These are phyloP conservation scores for Drosophila rellima DNA, from an alignment of 2,888 invertebrate genomes.

Conservation along the genomic window DNA sequence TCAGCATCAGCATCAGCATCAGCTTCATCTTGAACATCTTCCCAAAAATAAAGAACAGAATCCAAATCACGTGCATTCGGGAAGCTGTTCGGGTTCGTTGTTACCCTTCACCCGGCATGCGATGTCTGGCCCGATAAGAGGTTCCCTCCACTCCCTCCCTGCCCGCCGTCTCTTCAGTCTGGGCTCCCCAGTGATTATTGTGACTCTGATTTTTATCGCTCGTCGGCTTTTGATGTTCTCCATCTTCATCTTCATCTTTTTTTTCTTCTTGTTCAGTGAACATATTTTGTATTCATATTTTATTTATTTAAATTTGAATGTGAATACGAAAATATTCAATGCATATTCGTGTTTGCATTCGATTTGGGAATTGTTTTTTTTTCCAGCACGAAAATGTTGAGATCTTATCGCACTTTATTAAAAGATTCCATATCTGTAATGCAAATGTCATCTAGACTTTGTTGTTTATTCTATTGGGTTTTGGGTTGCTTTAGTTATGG, in stretches of 20 bases:
- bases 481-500: constrained; percentile 9
- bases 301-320: constrained; percentile 75
- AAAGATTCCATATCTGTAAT: constrained; percentile 49
- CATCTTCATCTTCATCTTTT: constrained; percentile 1
- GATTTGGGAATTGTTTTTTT: constrained; percentile 68
- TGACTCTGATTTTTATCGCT: constrained; percentile 70
- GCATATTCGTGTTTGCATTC: constrained; percentile 68
- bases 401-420: constrained; percentile 74
- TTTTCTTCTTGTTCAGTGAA: constrained; percentile 20
- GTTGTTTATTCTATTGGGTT: constrained; percentile 43
- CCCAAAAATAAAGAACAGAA: constrained; percentile 18
- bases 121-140: constrained; percentile 49
- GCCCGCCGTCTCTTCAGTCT: not conserved
- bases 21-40: constrained; percentile 6
- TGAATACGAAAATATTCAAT: constrained; percentile 50
- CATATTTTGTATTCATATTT: constrained; percentile 57
- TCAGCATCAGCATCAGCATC: no score
- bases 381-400: constrained; percentile 25
- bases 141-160: not conserved
- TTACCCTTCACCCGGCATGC: constrained; percentile 20
- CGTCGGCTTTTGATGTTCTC: constrained; percentile 66
- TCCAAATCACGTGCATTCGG: constrained; percentile 31
- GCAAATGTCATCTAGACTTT: constrained; percentile 56
- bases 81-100: constrained; percentile 15
- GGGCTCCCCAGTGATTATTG: constrained; percentile 62